Evolutionary conservation across 1,140 invertebrate species (phyloP).

Genomic region (Phocides pigmalion): DNA sequence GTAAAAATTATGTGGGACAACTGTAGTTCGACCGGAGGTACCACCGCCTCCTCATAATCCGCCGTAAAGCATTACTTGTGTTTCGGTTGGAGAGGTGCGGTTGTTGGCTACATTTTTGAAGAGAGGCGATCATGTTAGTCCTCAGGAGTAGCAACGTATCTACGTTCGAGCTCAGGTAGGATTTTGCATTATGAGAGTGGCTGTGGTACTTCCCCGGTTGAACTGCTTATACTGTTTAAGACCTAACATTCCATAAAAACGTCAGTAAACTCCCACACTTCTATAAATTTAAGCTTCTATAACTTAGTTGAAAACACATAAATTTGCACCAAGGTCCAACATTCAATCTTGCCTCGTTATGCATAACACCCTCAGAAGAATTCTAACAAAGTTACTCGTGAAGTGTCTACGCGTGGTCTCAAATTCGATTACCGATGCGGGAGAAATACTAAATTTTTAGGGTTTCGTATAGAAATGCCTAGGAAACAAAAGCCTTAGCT

Average conservation of each 20-base stretch:
- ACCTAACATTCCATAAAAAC: not conserved
- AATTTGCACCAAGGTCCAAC: not conserved
- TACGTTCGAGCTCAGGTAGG: too few species aligned
- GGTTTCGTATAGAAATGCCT: not conserved
- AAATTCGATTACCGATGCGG: constrained; percentile 69
- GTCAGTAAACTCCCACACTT: not conserved
- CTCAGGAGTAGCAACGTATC: too few species aligned
- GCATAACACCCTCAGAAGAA: constrained; percentile 28
- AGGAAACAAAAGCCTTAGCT: too few species aligned
- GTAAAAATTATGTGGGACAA: too few species aligned
- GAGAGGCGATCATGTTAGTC: too few species aligned
- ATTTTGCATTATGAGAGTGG: not conserved
- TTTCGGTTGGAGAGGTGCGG: too few species aligned
- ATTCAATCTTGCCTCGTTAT: not conserved
- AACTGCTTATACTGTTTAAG: not conserved
- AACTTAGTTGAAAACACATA: not conserved
- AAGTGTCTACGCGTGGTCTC: constrained; percentile 69
- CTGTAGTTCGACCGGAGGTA: too few species aligned
- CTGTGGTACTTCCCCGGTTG: too few species aligned
- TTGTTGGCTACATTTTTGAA: too few species aligned
- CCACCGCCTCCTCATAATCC: too few species aligned
- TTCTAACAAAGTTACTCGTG: constrained; percentile 71
- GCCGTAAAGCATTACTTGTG: too few species aligned
- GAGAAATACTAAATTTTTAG: not conserved
- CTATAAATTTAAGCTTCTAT: not conserved